Evolutionary conservation across 2,888 invertebrate genomes (phyloP).

Genomic region (Malacosoma neustria): DNA sequence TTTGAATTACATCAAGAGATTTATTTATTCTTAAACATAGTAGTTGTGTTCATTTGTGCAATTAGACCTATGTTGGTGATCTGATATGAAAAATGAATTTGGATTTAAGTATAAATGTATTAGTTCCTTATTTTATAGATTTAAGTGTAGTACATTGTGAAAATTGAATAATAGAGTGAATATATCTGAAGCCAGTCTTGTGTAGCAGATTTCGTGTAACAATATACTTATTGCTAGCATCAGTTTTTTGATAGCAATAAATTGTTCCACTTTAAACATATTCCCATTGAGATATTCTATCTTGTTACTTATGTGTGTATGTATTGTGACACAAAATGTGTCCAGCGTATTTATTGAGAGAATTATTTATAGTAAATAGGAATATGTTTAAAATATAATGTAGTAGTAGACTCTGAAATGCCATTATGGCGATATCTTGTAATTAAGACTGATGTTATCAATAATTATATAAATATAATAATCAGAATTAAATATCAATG

Average conservation of each 20-base stretch:
- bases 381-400: constrained; percentile 42
- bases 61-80: constrained; percentile 68
- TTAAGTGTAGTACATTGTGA: constrained; percentile 46
- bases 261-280: constrained; percentile 32
- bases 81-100: constrained; percentile 65
- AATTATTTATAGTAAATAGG: constrained; percentile 42
- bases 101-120: constrained; percentile 61
- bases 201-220: constrained; percentile 23
- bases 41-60: constrained; percentile 64
- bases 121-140: constrained; percentile 70
- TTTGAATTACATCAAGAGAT: constrained; percentile 57
- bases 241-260: constrained; percentile 56
- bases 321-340: constrained; percentile 18
- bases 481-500: constrained; percentile 22
- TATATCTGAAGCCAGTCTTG: constrained; percentile 23
- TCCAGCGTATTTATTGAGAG: constrained; percentile 40
- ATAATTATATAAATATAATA: constrained; percentile 23
- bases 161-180: constrained; percentile 25
- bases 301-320: constrained; percentile 8
- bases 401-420: constrained; percentile 39
- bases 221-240: constrained; percentile 57
- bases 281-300: constrained; percentile 26
- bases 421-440: constrained; percentile 47
- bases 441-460: constrained; percentile 63
- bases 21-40: constrained; percentile 61